A percentile compares a stretch with the other conserved stretches of the same genome.
Evolutionary conservation across 2,797 vertebrate genomes (phyloP).

Genomic region (Ambastaia sidthimunki): DNA sequence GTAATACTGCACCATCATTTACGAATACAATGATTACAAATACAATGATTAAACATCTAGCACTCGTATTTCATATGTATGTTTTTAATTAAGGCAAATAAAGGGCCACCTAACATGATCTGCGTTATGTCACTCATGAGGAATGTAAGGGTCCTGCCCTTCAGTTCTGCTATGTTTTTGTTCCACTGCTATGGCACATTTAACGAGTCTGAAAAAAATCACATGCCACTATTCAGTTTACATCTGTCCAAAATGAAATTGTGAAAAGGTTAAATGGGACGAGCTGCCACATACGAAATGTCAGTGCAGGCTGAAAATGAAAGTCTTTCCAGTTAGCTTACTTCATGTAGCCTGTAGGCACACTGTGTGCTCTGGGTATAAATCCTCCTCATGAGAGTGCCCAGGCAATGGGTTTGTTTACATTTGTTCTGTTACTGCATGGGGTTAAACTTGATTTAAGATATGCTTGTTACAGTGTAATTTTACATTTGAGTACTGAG

Average conservation of each 20-base stretch:
- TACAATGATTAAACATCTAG: constrained; percentile 25
- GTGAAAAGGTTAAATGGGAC: constrained; percentile 7
- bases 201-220: background rate
- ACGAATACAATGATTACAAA: constrained; percentile 29
- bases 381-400: background rate
- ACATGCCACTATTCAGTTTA: constrained; percentile 8
- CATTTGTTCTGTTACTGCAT: background rate
- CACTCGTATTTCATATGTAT: constrained; percentile 13
- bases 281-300: constrained; percentile 18
- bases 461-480: too few species aligned
- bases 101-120: constrained; percentile 21
- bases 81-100: constrained; percentile 33
- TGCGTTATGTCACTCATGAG: constrained; percentile 1
- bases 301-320: constrained; percentile 7
- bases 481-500: too few species aligned
- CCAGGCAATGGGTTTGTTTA: background rate
- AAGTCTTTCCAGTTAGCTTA: constrained; percentile 29
- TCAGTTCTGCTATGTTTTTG: background rate
- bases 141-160: constrained; percentile 23
- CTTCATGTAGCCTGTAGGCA: constrained; percentile 9
- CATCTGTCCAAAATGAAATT: background rate
- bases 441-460: too few species aligned
- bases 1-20: constrained; percentile 38
- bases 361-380: constrained; percentile 9
- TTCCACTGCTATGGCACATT: constrained; percentile 9